Percentiles rank a stretch among this genome's conserved stretches.
Conservation (phyloP, 1,140 invertebrate species). For the Piezodorus guildinii region DNA sequence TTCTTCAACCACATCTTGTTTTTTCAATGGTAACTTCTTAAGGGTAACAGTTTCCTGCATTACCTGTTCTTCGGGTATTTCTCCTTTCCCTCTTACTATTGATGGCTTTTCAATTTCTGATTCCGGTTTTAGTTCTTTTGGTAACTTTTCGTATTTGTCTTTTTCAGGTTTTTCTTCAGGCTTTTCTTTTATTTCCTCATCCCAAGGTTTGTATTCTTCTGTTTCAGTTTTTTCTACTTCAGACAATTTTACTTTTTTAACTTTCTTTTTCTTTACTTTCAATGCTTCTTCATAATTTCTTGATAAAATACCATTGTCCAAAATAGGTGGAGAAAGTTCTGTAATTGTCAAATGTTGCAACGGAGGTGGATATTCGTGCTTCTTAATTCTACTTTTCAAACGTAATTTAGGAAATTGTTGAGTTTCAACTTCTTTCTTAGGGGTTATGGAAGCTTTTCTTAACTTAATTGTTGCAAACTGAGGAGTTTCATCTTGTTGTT, state of each 20-base stretch:
- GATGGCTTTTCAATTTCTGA: constrained; percentile 28
- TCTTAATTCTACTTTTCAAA: constrained; percentile 48
- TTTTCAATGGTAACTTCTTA: constrained; percentile 30
- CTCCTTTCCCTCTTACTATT: constrained; percentile 26
- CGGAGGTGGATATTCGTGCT: constrained; percentile 34
- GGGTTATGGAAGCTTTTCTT: constrained; percentile 41
- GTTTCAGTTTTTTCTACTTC: constrained; percentile 27
- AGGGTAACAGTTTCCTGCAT: constrained; percentile 20
- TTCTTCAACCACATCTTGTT: constrained; percentile 24
- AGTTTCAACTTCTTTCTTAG: constrained; percentile 39
- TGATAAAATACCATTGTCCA: constrained; percentile 33
- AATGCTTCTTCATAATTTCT: constrained; percentile 33
- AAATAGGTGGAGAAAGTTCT: constrained; percentile 26
- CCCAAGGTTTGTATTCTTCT: constrained; percentile 27
- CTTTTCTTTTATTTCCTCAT: constrained; percentile 18
- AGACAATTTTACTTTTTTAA: constrained; percentile 29
- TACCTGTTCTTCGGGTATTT: constrained; percentile 25
- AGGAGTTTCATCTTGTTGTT: constrained; percentile 34
- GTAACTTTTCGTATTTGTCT: constrained; percentile 28
- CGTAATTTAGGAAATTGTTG: constrained; percentile 44
- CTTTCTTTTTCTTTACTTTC: constrained; percentile 32
- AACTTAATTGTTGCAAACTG: constrained; percentile 50
- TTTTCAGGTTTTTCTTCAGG: constrained; percentile 11
- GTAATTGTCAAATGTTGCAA: constrained; percentile 28
- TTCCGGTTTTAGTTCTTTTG: constrained; percentile 25